These are phyloP conservation scores for Amorpha juglandis DNA, from an alignment of 2,888 invertebrate genomes.

Conservation along the genomic window DNA sequence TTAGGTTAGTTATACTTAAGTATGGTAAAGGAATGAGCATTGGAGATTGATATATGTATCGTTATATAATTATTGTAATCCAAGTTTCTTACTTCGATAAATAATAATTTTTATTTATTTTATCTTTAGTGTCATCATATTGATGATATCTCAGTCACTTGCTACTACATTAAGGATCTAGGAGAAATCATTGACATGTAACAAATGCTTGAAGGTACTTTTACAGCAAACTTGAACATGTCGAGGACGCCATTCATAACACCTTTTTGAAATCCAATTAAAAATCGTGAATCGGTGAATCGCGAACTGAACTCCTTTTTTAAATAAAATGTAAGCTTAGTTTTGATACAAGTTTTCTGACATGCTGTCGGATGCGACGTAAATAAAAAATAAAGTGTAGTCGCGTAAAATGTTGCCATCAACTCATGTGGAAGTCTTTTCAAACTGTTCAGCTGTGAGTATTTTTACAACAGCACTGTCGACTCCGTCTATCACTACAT, in stretches of 20 bases:
- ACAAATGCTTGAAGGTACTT: too few species aligned
- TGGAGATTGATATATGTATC: too few species aligned
- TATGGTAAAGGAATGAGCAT: too few species aligned
- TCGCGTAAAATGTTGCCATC: slow-evolving; percentile 41
- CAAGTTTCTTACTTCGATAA: too few species aligned
- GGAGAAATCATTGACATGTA: too few species aligned
- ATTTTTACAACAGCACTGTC: slow-evolving; percentile 42
- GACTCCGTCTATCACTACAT: slow-evolving; percentile 45
- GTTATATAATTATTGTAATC: too few species aligned
- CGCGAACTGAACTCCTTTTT: slow-evolving; percentile 20
- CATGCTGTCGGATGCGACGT: slow-evolving; percentile 39
- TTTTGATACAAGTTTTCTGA: slow-evolving; percentile 42
- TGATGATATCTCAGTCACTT: too few species aligned
- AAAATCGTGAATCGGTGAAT: neutral
- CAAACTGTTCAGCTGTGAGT: slow-evolving; percentile 59
- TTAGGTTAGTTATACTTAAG: too few species aligned
- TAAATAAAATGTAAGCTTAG: slow-evolving; percentile 26
- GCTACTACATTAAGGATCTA: too few species aligned
- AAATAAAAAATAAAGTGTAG: slow-evolving; percentile 45
- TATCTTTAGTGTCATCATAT: too few species aligned
- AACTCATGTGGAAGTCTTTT: slow-evolving; percentile 60
- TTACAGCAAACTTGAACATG: neutral
- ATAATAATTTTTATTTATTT: neutral
- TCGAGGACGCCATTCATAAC: neutral
- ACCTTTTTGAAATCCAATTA: neutral